Evolutionary conservation across 2,888 invertebrate species (phyloP), one percentile per base, ranked within the genome.

Genomic region (Strigamia maritima): DNA sequence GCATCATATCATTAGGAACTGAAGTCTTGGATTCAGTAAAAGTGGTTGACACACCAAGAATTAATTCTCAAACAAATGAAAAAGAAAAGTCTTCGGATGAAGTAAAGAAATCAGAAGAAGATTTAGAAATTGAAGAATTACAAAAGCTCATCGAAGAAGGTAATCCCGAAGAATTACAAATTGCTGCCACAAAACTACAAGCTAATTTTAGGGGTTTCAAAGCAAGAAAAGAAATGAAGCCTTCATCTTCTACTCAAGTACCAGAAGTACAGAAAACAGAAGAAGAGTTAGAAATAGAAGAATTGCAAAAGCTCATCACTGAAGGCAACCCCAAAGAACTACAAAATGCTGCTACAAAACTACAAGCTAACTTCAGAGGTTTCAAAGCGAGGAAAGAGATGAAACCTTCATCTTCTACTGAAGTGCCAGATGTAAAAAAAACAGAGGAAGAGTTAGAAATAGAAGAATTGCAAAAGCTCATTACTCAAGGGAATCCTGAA

Each of bases 141-240:
- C 19, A 74, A 22, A 28, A 24, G 16, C 26, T 74, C 12, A 74
- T 74, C 6, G 14, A 4, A 38, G 77, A 77, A 49, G 77, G 77
- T 3, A 19, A 77, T 24, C 8, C 49, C 7, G 77, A 77, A 22
- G 77, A 77, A 19, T 54, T 77, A 49, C 10, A 44, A 26, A 22
- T 14, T 7, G 77, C 77, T 22, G 77, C 77, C 3, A 77, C 77
- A 2, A 77, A 49, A 77, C n/a, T 77, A 26, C 77, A 77, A n/a
- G 10, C 77, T 10, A 77, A 77, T 24, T 77, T 77, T 26, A 38
- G 77, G 22, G 77, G 77, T 40, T 77, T 77, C 24, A 40, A 77
- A n/a, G 22, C 77, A 26, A 44, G 77, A 14, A 77, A 77, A 35
- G 54, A 77, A 19, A 77, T 77, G 54, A 24, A 49, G 49, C 40